Evolutionary conservation across 2,797 vertebrate genomes (phyloP), one percentile per base, ranked within the genome.

Genomic region (Pseudochirops corinnae): DNA sequence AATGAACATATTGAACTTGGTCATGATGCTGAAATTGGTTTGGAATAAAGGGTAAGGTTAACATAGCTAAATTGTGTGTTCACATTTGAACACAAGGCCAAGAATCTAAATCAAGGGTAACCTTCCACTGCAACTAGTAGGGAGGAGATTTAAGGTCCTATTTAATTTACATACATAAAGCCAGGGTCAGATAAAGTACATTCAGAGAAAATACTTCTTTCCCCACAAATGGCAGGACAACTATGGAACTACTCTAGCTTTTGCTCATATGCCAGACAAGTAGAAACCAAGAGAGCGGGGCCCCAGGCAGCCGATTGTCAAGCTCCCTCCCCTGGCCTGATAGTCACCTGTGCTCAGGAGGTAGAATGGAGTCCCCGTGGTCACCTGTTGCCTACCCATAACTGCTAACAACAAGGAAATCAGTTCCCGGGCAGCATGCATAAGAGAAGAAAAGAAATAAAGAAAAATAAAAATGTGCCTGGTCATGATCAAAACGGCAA

Each of bases 311-410:
- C 46, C 55, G 94, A 74, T 62, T 46, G 91, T 94, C 94, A 93
- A 91, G 95, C 93, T 96, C 92, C 97, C 97, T 91, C 96, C 97
- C 98, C 97, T 98, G 98, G 97, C 90, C 97, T 99, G 99, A 99
- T 99, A 99, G 99, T 99, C 99, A 99, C 99, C 99, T 99, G 99
- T 99, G 99, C 99, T 99, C 98, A 99, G 99, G 99, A 99, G 99
- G 99, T 99, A 99, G 99, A 99, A 99, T 94, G 99, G 99, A 99
- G 99, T 99, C 98, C 99, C 98, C 98, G 98, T 99, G 98, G 99
- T 99, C 99, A 99, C 99, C 99, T 99, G 99, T 99, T 99, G 99
- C 99, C 99, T 99, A 99, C 99, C 99, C 99, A 99, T 98, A 99
- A 99, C 99, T 99, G 99, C 99, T 99, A 99, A 99, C 99, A 99